phyloP scores from a whole-genome alignment of 92 coral and sea anemone genomes.

The Bergia puertoricense region DNA sequence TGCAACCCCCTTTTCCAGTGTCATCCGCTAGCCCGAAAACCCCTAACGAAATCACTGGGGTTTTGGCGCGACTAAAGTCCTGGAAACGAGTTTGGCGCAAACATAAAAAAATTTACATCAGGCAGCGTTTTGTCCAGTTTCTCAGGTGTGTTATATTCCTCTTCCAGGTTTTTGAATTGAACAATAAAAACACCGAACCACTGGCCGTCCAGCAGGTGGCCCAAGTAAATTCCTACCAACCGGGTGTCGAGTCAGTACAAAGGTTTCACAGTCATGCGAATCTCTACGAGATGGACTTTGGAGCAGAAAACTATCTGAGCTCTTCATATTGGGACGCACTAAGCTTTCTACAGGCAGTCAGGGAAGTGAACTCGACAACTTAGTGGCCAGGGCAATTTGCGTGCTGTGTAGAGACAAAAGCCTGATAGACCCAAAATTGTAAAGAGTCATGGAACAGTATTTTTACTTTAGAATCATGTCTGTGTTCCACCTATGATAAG shows the following conservation, averaged over 20 bases:
- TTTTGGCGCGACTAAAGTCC: no score
- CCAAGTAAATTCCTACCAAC: background rate
- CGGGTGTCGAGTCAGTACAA: constrained; percentile 19
- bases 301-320: constrained; percentile 84
- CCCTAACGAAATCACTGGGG: no score
- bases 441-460: background rate
- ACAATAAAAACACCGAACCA: constrained; percentile 28
- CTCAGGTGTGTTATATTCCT: background rate
- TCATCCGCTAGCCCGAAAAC: no score
- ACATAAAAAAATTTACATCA: no score
- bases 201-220: background rate
- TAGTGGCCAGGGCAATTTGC: background rate
- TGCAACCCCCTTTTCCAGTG: no score
- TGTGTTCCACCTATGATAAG: no score
- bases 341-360: constrained; percentile 71
- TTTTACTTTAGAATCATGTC: no score
- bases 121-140: no score
- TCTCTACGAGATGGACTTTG: constrained; percentile 73
- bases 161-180: constrained; percentile 61
- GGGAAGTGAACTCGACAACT: constrained; percentile 38
- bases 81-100: no score
- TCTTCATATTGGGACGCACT: constrained; percentile 95
- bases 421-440: background rate
- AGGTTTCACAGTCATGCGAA: constrained; percentile 39
- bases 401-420: background rate